Percentiles rank a stretch among this genome's conserved stretches.
Evolutionary conservation across 2,888 invertebrate genomes (phyloP).

Genomic region (Aphidius colemani): DNA sequence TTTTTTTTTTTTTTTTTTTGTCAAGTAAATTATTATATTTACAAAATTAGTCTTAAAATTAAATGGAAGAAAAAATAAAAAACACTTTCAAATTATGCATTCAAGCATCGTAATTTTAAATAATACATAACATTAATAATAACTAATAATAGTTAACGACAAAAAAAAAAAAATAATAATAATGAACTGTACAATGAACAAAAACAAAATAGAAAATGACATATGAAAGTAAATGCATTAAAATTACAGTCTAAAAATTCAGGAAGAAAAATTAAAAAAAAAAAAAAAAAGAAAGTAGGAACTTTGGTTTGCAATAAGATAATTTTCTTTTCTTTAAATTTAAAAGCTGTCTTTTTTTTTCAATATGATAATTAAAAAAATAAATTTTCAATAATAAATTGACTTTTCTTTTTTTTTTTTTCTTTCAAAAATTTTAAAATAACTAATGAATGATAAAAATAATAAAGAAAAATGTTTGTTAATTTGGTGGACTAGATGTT

Average conservation of each 20-base stretch:
- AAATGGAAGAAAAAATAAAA: not conserved
- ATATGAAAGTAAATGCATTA: no score
- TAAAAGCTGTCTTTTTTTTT: not conserved
- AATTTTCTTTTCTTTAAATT: not conserved
- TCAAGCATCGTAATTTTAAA: not conserved
- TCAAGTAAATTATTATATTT: not conserved
- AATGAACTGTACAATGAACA: not conserved
- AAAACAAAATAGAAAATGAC: not conserved
- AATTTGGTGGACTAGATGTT: constrained; percentile 46
- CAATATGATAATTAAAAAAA: no score
- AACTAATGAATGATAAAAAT: not conserved
- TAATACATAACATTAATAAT: constrained; percentile 1
- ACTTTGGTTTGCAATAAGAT: constrained; percentile 3
- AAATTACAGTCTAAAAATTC: no score
- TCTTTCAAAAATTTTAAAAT: not conserved
- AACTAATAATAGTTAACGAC: not conserved
- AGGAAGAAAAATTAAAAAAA: no score
- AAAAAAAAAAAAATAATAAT: not conserved
- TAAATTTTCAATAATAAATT: no score
- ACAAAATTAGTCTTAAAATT: no score
- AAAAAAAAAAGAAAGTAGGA: not conserved
- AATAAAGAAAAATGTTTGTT: constrained; percentile 28
- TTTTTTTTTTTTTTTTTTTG: not conserved
- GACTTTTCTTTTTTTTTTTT: no score
- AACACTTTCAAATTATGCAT: constrained; percentile 9